Evolutionary conservation across 2,797 vertebrate genomes (phyloP).

Genomic region (Tokudaia tokunoshimensis): DNA sequence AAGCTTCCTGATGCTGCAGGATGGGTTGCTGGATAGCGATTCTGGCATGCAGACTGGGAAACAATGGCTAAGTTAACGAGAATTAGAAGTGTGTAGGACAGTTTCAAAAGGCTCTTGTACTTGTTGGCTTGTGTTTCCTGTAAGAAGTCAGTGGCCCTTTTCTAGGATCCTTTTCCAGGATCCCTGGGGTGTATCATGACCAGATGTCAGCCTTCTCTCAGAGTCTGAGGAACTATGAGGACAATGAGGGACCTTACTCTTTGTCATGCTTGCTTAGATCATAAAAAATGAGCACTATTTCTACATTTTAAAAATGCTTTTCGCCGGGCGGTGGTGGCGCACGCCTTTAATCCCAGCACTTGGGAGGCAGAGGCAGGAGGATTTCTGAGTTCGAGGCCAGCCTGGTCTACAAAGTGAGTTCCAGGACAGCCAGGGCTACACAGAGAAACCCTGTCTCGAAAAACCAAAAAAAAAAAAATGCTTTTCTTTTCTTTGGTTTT

Average conservation of each 20-base stretch:
- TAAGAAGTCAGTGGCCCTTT: background rate
- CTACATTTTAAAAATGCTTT: background rate
- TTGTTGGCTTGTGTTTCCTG: background rate
- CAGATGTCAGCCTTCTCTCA: background rate
- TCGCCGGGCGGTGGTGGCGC: too few species aligned
- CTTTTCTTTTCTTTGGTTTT: background rate
- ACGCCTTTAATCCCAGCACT: too few species aligned
- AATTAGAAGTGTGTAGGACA: background rate
- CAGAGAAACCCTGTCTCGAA: too few species aligned
- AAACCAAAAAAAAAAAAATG: too few species aligned
- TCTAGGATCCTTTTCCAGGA: background rate
- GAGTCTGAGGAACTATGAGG: background rate
- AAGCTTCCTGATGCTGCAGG: background rate
- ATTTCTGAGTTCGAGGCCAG: too few species aligned
- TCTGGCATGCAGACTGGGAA: background rate
- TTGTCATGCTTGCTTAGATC: background rate
- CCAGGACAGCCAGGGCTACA: too few species aligned
- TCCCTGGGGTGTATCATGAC: background rate
- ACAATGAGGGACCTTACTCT: background rate
- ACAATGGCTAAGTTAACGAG: background rate
- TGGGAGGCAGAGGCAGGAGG: too few species aligned
- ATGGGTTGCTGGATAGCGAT: background rate
- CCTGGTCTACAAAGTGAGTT: too few species aligned
- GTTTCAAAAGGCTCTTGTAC: conserved; percentile 8
- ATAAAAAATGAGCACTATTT: background rate